phyloP scores from a whole-genome alignment of 2,888 invertebrate genomes.

The Eucera pruinosa region DNA sequence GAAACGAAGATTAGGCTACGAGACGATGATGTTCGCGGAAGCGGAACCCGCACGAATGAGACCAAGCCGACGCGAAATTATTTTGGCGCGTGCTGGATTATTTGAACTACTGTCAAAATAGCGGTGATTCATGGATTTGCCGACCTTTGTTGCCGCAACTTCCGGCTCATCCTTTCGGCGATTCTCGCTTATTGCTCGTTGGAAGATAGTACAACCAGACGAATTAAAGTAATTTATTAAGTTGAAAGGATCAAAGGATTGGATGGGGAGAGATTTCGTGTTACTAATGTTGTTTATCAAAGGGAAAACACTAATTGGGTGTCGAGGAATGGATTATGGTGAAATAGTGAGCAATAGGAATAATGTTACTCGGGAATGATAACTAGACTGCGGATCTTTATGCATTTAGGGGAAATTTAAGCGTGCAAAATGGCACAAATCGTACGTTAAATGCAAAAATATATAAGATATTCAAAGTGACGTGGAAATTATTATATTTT shows the following conservation, averaged over 20 bases:
- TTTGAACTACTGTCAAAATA: conserved; percentile 43
- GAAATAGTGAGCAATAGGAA: too few relatives aligned
- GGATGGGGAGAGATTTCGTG: not conserved
- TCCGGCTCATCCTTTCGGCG: not conserved
- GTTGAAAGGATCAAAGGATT: not conserved
- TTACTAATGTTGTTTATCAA: not conserved
- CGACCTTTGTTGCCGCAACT: conserved; percentile 29
- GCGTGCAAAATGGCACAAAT: too few relatives aligned
- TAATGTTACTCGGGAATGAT: too few relatives aligned
- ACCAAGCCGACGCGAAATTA: conserved; percentile 34
- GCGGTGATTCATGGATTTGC: conserved; percentile 32
- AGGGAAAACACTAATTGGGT: not conserved
- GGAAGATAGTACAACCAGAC: not conserved
- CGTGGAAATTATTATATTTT: too few relatives aligned
- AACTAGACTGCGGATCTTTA: too few relatives aligned
- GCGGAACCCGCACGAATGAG: conserved; percentile 45
- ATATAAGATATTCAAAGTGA: too few relatives aligned
- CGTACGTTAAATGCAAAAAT: too few relatives aligned
- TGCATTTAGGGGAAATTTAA: too few relatives aligned
- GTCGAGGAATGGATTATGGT: not conserved
- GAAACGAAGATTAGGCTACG: conserved; percentile 39
- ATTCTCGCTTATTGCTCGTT: not conserved
- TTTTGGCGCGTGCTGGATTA: conserved; percentile 44
- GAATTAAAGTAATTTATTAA: not conserved
- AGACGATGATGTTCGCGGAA: conserved; percentile 36